phyloP scores from a whole-genome alignment of 2,888 invertebrate genomes.

The Leptothorax acervorum region DNA sequence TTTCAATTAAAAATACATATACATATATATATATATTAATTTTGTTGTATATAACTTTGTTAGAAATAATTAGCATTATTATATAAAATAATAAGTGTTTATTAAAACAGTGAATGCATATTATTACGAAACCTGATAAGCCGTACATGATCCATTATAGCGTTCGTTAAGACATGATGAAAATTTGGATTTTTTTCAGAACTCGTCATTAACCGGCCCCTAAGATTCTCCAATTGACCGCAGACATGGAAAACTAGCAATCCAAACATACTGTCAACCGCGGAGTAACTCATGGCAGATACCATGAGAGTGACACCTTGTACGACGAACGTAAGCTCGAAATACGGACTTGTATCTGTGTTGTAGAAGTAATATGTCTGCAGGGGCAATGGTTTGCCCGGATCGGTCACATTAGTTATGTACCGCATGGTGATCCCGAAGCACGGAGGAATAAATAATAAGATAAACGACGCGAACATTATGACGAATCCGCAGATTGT shows the following conservation, averaged over 20 bases:
- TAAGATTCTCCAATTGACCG: constrained; percentile 59
- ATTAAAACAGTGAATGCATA: background rate
- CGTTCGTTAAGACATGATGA: background rate
- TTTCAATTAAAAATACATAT: too few relatives aligned
- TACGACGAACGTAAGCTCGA: constrained; percentile 53
- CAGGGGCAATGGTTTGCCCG: constrained; percentile 46
- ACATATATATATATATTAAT: too few relatives aligned
- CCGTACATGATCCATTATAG: constrained; percentile 34
- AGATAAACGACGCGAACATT: constrained; percentile 17
- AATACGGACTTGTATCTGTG: constrained; percentile 49
- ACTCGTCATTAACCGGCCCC: background rate
- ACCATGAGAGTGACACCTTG: constrained; percentile 51
- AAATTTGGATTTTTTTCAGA: constrained; percentile 10
- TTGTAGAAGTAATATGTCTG: constrained; percentile 58
- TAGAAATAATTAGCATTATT: too few relatives aligned
- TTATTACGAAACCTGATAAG: constrained; percentile 45
- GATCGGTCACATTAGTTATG: constrained; percentile 61
- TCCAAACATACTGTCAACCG: constrained; percentile 59
- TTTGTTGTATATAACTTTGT: too few relatives aligned
- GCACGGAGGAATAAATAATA: constrained; percentile 42
- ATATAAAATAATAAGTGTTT: background rate
- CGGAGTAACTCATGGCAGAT: constrained; percentile 53
- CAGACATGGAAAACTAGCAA: constrained; percentile 59
- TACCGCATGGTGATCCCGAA: constrained; percentile 56
- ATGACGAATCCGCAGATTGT: constrained; percentile 50